Evolutionary conservation across 2,113 vertebrate genomes (phyloP).

Genomic region (Perca fluviatilis): DNA sequence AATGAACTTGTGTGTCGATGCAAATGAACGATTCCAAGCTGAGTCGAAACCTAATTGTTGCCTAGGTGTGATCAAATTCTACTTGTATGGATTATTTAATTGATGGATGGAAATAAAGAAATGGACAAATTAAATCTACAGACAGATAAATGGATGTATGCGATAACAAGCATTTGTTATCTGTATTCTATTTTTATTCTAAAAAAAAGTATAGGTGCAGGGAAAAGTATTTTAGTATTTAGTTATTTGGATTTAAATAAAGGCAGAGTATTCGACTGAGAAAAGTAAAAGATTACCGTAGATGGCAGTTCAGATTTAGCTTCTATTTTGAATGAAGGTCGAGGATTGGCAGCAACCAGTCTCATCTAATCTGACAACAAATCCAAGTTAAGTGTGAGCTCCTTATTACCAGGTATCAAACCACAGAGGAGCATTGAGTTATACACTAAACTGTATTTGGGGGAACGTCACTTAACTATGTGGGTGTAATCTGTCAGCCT

Average conservation of each 20-base stretch:
- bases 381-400: background rate
- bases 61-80: background rate
- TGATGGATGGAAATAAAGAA: slow-evolving; percentile 14
- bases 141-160: background rate
- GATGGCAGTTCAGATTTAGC: background rate
- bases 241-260: background rate
- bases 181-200: background rate
- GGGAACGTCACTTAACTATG: background rate
- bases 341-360: background rate
- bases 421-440: slow-evolving; percentile 22
- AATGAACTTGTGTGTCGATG: slow-evolving; percentile 54
- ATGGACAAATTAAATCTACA: background rate
- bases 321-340: slow-evolving; percentile 6
- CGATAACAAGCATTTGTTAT: background rate
- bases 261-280: background rate
- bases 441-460: background rate
- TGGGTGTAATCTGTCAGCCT: slow-evolving; percentile 14
- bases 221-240: background rate
- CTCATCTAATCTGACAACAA: slow-evolving; percentile 24
- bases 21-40: slow-evolving; percentile 9
- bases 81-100: slow-evolving; percentile 20
- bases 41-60: slow-evolving; percentile 36
- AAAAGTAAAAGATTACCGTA: background rate
- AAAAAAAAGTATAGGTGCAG: background rate
- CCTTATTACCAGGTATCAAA: slow-evolving; percentile 47